Conservation (phyloP, 2,797 vertebrate species). For the Enteromius treurensis region DNA sequence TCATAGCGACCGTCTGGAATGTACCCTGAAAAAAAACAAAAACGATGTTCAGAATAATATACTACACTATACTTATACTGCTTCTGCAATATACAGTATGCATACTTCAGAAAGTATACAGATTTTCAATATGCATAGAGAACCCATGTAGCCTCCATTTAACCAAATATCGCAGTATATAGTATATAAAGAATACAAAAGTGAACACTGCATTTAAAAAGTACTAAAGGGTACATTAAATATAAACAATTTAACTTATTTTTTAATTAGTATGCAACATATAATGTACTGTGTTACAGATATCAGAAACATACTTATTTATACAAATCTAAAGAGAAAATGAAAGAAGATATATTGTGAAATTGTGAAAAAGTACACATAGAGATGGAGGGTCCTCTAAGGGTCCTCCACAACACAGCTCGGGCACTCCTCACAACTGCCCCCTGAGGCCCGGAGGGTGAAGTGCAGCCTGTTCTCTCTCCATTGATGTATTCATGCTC, state of each 20-base stretch:
- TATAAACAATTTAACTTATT: neutral
- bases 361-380: slow-evolving; percentile 74
- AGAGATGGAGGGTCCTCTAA: slow-evolving; percentile 77
- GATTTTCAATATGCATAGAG: neutral
- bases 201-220: neutral
- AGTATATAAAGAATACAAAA: neutral
- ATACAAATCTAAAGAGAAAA: neutral
- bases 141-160: neutral
- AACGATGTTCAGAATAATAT: neutral
- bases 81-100: neutral
- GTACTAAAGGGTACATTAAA: neutral
- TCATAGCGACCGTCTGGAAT: slow-evolving; percentile 80
- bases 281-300: neutral
- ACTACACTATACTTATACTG: neutral
- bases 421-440: slow-evolving; percentile 75
- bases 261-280: neutral
- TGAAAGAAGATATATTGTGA: too few relatives aligned
- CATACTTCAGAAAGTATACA: neutral
- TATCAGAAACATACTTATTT: too few relatives aligned
- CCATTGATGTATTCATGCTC: slow-evolving; percentile 80
- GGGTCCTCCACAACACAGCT: slow-evolving; percentile 83
- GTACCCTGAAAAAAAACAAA: slow-evolving; percentile 74
- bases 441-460: slow-evolving; percentile 44
- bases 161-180: neutral
- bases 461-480: slow-evolving; percentile 65